Base-by-base conservation (phyloP, 2,888 invertebrate genomes). In the Ptycholaimellus sp. region DNA sequence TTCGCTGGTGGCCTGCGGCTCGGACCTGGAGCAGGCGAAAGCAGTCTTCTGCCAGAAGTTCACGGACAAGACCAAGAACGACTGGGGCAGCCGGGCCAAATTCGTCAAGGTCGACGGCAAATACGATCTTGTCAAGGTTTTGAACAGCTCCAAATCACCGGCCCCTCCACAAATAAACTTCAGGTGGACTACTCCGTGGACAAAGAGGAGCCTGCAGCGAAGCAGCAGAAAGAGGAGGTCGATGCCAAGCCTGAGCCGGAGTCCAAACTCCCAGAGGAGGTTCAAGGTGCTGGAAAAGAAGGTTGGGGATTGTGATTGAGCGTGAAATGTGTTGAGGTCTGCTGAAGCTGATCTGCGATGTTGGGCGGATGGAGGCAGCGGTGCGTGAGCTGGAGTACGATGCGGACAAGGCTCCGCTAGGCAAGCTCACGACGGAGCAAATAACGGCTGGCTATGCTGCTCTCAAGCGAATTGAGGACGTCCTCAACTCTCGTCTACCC, bases 381-480 rank as follows among this genome's bases (percentile, higher is more conserved):
- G 59, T 65, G 14, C 45, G 56, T 31, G 63, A 65, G 44, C 63
- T 66, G 62, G 60, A 65, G 44, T 66, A 63, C 48, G 66, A 65
- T 46, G 55, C 63, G 7, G 56, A 59, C 43, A 61, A 60, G 41
- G 56, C 61, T 13, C 66, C 66, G 2, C 50, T 66, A 31, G 65
- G 65, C 60, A 65, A 65, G 43, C 48, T 68, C 36, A 67, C 66
- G 2, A 44, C 47, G 22, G 55, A 53, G 1, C 67, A 68, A 49
- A 60, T 66, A 25, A 59, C 59, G 39, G 60, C 60, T 11, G 66
- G 66, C 3, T 67, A 63, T 44, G 42, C 52, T 6, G 61, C 64
- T 3, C 46, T 66, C 37, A 60, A 61, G 48, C 51, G 54, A 36
- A 62, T 66, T 23, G 65, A 63, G 42, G 44, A 47, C 1, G 54